Percentiles rank a stretch among this genome's conserved stretches.
These are phyloP conservation scores for Acanthopagrus latus DNA, from an alignment of 2,797 vertebrate species.

Conservation along the genomic window DNA sequence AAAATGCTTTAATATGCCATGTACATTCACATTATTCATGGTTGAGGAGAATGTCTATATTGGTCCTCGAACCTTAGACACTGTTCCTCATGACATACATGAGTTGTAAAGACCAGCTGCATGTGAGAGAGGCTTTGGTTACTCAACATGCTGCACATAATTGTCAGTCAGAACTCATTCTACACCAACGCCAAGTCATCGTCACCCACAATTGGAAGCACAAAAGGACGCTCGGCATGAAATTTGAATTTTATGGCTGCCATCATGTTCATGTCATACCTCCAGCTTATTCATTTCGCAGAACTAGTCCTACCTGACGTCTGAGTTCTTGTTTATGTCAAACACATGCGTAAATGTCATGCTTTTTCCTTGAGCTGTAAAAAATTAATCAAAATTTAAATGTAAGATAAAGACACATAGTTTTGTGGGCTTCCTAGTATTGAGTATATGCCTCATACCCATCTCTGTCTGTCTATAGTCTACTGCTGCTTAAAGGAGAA, in stretches of 20 bases:
- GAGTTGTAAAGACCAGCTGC: background rate
- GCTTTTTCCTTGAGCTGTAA: background rate
- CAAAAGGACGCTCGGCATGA: background rate
- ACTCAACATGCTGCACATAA: background rate
- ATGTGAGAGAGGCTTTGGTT: constrained; percentile 15
- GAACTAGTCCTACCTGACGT: too few relatives aligned
- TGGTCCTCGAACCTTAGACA: background rate
- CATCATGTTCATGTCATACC: background rate
- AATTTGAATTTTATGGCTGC: background rate
- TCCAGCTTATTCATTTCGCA: background rate
- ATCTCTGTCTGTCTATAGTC: background rate
- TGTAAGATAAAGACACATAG: background rate
- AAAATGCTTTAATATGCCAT: background rate
- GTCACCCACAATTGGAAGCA: background rate
- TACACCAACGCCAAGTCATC: background rate
- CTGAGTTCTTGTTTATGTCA: background rate
- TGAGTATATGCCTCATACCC: background rate
- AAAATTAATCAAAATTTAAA: background rate
- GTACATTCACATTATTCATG: background rate
- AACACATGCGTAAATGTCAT: background rate
- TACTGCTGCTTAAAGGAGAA: background rate
- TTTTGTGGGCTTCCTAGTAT: background rate
- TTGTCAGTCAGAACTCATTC: background rate
- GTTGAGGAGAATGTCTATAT: background rate
- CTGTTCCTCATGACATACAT: background rate